Percentiles rank a stretch among this genome's conserved stretches.
Evolutionary conservation across 2,113 vertebrate genomes (phyloP).

Genomic region (Rana temporaria): DNA sequence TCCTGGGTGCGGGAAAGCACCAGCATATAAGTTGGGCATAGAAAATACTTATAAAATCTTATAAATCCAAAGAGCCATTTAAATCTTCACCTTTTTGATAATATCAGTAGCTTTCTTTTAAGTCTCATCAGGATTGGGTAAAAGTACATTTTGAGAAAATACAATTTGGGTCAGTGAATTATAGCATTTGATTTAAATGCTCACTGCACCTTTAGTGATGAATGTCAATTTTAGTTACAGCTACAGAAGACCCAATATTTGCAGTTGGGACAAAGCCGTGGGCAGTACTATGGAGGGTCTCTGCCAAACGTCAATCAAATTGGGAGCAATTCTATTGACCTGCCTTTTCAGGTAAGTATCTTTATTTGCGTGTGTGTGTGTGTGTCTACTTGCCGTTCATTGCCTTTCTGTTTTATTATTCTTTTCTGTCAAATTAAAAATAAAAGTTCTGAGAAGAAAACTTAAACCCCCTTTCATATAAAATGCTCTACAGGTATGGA

Average conservation of each 20-base stretch:
- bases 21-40: too few species aligned
- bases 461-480: too few species aligned
- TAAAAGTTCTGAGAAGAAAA: neutral
- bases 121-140: too few species aligned
- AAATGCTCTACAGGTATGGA: too few species aligned
- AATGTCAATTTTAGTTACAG: conserved; percentile 86
- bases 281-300: conserved; percentile 97
- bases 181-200: conserved; percentile 44
- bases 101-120: too few species aligned
- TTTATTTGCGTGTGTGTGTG: conserved; percentile 26
- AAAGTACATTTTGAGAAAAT: too few species aligned
- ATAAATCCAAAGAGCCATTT: too few species aligned
- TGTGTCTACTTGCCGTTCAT: neutral
- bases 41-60: too few species aligned
- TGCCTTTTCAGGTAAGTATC: conserved; percentile 95
- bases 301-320: conserved; percentile 99
- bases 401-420: neutral
- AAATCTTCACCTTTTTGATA: too few species aligned
- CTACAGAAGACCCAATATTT: conserved; percentile 98
- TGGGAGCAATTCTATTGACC: conserved; percentile 92
- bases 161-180: neutral
- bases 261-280: conserved; percentile 96
- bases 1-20: too few species aligned
- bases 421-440: neutral
- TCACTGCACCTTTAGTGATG: conserved; percentile 44